A percentile compares a stretch with the other conserved stretches of the same genome.
These are phyloP conservation scores for Manis pentadactyla DNA, from an alignment of 2,797 vertebrate species.

Conservation along the genomic window DNA sequence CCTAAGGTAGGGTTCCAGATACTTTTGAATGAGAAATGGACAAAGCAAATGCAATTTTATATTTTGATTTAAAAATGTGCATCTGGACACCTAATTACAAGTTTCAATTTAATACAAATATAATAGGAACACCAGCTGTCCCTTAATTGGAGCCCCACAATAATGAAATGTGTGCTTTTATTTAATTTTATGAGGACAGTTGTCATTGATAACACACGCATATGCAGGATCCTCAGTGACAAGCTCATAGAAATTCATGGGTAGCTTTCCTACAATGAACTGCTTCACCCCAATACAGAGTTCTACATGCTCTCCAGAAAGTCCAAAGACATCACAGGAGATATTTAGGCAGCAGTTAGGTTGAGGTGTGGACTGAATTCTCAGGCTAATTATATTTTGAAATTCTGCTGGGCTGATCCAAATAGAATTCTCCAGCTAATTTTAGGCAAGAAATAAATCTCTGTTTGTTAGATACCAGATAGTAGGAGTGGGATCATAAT, in stretches of 20 bases:
- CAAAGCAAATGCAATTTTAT: constrained; percentile 57
- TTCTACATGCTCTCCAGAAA: constrained; percentile 51
- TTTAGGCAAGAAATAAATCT: constrained; percentile 74
- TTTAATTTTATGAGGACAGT: constrained; percentile 75
- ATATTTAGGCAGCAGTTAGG: constrained; percentile 43
- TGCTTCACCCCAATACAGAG: constrained; percentile 18
- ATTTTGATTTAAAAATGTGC: constrained; percentile 71
- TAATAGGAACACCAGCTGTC: constrained; percentile 75
- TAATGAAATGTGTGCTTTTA: constrained; percentile 69
- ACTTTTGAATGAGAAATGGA: constrained; percentile 55
- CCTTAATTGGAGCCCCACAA: constrained; percentile 70
- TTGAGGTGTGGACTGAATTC: constrained; percentile 50
- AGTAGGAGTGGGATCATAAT: constrained; percentile 33
- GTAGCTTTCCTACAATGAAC: constrained; percentile 55
- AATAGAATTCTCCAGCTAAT: constrained; percentile 63
- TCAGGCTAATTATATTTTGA: constrained; percentile 60
- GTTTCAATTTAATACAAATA: constrained; percentile 67
- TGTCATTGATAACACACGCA: constrained; percentile 44
- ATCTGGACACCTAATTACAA: constrained; percentile 75
- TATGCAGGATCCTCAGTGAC: constrained; percentile 49
- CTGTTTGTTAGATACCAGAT: constrained; percentile 64
- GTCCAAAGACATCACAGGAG: constrained; percentile 15
- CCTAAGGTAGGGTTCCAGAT: constrained; percentile 28
- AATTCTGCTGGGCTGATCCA: constrained; percentile 46
- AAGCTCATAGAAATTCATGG: constrained; percentile 65